These are phyloP conservation scores for Sphaerophoria rueppellii DNA, from an alignment of 2,888 invertebrate species.

Conservation along the genomic window DNA sequence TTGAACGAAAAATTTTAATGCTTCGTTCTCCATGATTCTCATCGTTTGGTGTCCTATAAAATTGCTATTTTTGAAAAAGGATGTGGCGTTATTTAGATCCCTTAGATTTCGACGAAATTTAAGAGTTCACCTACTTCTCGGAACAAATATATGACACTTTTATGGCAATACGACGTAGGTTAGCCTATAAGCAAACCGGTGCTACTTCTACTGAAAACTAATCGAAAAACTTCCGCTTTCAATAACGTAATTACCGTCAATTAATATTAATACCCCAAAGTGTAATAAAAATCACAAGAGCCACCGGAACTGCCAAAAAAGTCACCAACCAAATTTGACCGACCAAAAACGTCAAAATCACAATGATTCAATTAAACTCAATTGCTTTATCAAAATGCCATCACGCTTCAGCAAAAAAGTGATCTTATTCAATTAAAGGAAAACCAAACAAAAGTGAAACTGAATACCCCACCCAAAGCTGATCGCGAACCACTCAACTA, in stretches of 20 bases:
- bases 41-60: too few relatives aligned
- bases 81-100: too few relatives aligned
- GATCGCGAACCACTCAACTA: conserved; percentile 22
- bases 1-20: too few relatives aligned
- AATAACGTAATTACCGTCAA: background rate
- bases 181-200: too few relatives aligned
- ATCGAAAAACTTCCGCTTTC: too few relatives aligned
- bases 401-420: background rate
- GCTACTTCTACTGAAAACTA: too few relatives aligned
- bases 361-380: conserved; percentile 33
- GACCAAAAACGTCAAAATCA: conserved; percentile 28
- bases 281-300: conserved; percentile 3
- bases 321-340: conserved; percentile 6
- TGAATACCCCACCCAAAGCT: conserved; percentile 2
- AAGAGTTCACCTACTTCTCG: too few relatives aligned
- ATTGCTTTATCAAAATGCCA: conserved; percentile 50
- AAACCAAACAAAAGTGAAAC: conserved; percentile 25
- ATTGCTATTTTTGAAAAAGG: too few relatives aligned
- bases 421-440: conserved; percentile 17
- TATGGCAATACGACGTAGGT: too few relatives aligned
- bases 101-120: too few relatives aligned
- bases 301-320: conserved; percentile 1
- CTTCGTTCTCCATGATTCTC: too few relatives aligned
- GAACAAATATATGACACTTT: too few relatives aligned
- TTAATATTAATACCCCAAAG: background rate